Evolutionary conservation across 2,888 invertebrate species (phyloP).

Genomic region (Clostera curtula): DNA sequence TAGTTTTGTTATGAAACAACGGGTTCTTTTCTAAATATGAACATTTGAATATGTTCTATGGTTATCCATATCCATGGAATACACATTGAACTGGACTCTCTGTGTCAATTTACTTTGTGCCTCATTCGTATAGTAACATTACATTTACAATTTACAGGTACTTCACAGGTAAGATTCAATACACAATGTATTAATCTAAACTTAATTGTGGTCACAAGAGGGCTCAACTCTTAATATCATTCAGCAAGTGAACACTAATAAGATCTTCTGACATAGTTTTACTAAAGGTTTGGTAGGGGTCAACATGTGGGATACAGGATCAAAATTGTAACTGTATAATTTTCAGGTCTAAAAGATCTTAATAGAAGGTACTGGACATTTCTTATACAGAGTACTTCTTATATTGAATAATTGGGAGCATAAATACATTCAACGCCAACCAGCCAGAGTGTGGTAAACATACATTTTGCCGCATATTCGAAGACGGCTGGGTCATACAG

Average conservation of each 20-base stretch:
- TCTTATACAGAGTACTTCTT: too few relatives aligned
- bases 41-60: too few relatives aligned
- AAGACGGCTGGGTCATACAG: too few relatives aligned
- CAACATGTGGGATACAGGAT: constrained; percentile 1
- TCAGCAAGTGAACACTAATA: constrained; percentile 23
- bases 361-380: constrained; percentile 22
- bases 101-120: too few relatives aligned
- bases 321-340: constrained; percentile 15
- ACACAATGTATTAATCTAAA: constrained; percentile 63
- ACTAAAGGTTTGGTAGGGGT: constrained; percentile 1
- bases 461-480: too few relatives aligned
- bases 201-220: constrained; percentile 60
- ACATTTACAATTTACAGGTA: constrained; percentile 74
- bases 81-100: too few relatives aligned
- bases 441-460: too few relatives aligned
- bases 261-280: constrained; percentile 17
- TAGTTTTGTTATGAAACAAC: too few relatives aligned
- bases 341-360: constrained; percentile 20
- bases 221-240: constrained; percentile 58
- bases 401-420: too few relatives aligned
- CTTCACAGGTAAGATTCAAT: constrained; percentile 68
- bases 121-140: constrained; percentile 52
- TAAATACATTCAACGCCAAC: too few relatives aligned
- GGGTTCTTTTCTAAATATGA: too few relatives aligned
- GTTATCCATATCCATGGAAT: too few relatives aligned